Percentiles rank a stretch among this genome's conserved stretches.
These are phyloP conservation scores for Apis cerana DNA, from an alignment of 1,140 invertebrate genomes.

Conservation along the genomic window DNA sequence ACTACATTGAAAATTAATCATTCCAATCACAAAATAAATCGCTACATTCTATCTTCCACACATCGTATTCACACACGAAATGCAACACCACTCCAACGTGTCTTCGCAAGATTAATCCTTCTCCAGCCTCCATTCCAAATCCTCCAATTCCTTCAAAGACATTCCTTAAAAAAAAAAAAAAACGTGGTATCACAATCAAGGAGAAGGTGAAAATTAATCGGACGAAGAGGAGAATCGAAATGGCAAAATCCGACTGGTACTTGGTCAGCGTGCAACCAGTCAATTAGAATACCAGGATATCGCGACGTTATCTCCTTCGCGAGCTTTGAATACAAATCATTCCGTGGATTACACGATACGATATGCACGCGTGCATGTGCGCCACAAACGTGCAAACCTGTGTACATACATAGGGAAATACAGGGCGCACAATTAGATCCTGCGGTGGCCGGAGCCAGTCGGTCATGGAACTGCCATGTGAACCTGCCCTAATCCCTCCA, in stretches of 20 bases:
- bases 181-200: fast-evolving
- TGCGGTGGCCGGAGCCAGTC: conserved; percentile 48
- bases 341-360: conserved; percentile 15
- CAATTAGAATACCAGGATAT: conserved; percentile 2
- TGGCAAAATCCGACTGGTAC: not conserved
- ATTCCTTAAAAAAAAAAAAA: no score
- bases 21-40: no score
- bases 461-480: conserved; percentile 57
- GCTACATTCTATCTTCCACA: no score
- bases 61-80: no score
- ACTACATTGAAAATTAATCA: no score
- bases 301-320: conserved; percentile 1
- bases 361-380: no score
- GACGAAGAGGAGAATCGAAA: not conserved
- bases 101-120: no score
- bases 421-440: conserved; percentile 34
- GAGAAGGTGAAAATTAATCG: not conserved
- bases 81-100: no score
- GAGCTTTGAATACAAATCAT: conserved; percentile 23
- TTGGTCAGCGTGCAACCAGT: not conserved
- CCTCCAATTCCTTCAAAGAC: no score
- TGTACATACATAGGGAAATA: not conserved
- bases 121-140: no score
- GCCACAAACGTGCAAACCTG: no score
- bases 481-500: conserved; percentile 57